phyloP scores from a whole-genome alignment of 2,797 vertebrate genomes.

The Dendrocincla fuliginosa region DNA sequence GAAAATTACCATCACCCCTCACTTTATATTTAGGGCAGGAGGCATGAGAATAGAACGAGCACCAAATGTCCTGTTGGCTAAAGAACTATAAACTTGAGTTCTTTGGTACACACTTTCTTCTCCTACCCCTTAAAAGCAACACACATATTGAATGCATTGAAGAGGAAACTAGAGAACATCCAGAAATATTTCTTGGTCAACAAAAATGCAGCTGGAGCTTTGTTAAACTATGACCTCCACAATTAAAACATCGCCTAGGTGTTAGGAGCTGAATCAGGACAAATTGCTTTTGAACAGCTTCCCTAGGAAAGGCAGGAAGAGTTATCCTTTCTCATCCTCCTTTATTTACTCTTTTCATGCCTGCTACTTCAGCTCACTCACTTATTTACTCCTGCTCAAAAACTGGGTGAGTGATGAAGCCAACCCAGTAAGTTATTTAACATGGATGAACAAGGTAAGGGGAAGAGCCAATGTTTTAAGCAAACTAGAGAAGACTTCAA shows the following conservation, averaged over 20 bases:
- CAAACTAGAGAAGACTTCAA: background rate
- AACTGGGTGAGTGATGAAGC: background rate
- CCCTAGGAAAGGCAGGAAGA: background rate
- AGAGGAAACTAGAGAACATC: background rate
- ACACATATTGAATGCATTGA: background rate
- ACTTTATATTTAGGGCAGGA: constrained; percentile 3
- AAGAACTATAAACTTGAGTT: background rate
- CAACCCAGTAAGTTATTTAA: background rate
- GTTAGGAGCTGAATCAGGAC: background rate
- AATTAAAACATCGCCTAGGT: background rate
- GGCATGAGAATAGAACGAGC: background rate
- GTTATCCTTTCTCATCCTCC: background rate
- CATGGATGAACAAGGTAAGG: background rate
- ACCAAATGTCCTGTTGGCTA: background rate
- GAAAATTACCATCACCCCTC: background rate
- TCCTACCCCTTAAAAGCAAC: background rate
- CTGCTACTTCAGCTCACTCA: background rate
- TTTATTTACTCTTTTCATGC: background rate
- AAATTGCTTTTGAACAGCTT: background rate
- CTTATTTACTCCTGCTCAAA: background rate
- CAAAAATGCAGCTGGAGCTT: background rate
- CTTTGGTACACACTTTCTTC: background rate
- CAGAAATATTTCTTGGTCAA: background rate
- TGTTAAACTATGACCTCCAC: background rate
- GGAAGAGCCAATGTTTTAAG: background rate